Percentiles rank a stretch among this genome's conserved stretches.
Evolutionary conservation across 2,113 vertebrate species (phyloP).

Genomic region (Oxygymnocypris stewartii): DNA sequence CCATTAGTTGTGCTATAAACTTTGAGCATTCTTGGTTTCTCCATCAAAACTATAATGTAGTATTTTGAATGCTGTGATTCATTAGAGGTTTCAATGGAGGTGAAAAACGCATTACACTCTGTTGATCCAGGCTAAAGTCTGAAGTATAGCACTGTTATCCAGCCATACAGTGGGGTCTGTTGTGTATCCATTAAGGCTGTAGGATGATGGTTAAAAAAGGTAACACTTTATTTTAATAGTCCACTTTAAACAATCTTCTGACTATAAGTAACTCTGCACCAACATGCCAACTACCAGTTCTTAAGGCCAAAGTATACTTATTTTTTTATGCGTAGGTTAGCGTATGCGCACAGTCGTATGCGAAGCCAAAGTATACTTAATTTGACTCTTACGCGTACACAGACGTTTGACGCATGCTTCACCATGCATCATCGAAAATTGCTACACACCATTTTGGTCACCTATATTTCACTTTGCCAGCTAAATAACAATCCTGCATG

Average conservation of each 20-base stretch:
- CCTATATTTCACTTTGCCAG: not conserved
- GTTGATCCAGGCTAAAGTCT: conserved; percentile 15
- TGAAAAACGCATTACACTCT: conserved; percentile 3
- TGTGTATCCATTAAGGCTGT: not conserved
- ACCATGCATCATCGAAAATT: too few species aligned
- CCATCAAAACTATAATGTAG: conserved; percentile 11
- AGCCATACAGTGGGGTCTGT: not conserved
- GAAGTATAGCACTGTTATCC: not conserved
- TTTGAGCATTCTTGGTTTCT: conserved; percentile 28
- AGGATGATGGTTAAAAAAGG: not conserved
- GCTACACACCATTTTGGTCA: not conserved
- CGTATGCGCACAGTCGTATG: too few species aligned
- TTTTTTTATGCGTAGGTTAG: too few species aligned
- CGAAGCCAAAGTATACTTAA: too few species aligned
- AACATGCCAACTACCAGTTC: too few species aligned
- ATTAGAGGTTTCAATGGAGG: conserved; percentile 12
- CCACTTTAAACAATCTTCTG: too few species aligned
- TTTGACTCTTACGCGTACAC: too few species aligned
- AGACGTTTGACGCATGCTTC: too few species aligned
- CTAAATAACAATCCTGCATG: not conserved
- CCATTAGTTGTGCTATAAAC: not conserved
- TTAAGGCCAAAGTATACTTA: too few species aligned
- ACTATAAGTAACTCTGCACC: too few species aligned
- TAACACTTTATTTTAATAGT: too few species aligned
- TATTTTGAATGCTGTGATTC: not conserved